Percentiles rank a stretch among this genome's conserved stretches.
phyloP scores from a whole-genome alignment of 2,113 vertebrate genomes.

The Rhipidura dahli region DNA sequence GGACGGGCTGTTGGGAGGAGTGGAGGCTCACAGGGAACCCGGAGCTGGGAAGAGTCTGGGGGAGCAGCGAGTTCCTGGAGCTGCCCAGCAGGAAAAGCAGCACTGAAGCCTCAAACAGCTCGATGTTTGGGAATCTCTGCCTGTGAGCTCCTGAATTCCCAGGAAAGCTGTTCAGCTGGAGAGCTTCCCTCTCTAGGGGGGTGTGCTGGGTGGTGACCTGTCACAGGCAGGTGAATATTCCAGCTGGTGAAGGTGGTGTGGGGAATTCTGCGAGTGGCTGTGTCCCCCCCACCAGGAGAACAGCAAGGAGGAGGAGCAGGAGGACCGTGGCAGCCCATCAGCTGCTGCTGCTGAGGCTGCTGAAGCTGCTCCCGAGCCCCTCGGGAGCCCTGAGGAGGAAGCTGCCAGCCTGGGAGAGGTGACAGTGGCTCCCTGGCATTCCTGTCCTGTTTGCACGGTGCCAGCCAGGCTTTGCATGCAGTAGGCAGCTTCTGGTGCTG shows the following conservation, averaged over 20 bases:
- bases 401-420: constrained; percentile 68
- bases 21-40: fast-evolving
- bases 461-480: not conserved
- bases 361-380: constrained; percentile 72
- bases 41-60: not conserved
- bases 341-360: constrained; percentile 74
- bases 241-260: fast-evolving
- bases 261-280: not conserved
- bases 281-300: constrained; percentile 61
- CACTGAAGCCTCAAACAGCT: not conserved
- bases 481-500: not conserved
- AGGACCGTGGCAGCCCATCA: not conserved
- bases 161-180: not conserved
- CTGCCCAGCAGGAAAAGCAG: not conserved
- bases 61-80: fast-evolving
- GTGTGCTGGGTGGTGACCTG: fast-evolving
- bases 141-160: not conserved
- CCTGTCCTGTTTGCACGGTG: not conserved
- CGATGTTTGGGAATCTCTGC: not conserved
- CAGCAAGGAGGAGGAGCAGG: constrained; percentile 65
- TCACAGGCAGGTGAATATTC: fast-evolving
- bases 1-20: not conserved
- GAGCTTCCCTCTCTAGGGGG: not conserved
- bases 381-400: constrained; percentile 64
- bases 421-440: not conserved